Conservation (phyloP, 2,797 vertebrate genomes). For the Synaphobranchus kaupii region DNA sequence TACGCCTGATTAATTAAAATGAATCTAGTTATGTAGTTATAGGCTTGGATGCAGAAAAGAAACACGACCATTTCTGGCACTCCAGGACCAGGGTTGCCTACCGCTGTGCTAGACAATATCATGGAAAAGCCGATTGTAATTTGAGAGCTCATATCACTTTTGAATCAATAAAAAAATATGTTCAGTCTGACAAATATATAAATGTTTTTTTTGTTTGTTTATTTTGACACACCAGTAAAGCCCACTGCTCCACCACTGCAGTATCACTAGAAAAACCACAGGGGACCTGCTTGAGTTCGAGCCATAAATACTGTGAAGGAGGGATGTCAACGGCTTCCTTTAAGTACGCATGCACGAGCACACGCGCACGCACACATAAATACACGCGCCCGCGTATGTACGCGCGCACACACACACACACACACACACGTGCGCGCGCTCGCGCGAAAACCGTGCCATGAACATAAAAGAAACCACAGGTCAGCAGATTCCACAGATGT, state of each 20-base stretch:
- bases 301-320: conserved; percentile 73
- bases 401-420: conserved; percentile 35
- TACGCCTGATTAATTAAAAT: too few species aligned
- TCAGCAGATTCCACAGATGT: conserved; percentile 76
- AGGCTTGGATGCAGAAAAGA: too few species aligned
- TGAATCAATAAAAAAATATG: background rate
- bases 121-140: background rate
- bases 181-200: conserved; percentile 15
- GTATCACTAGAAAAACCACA: conserved; percentile 56
- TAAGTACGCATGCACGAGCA: conserved; percentile 46
- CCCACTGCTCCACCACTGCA: background rate
- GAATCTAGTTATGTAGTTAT: too few species aligned
- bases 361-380: conserved; percentile 37
- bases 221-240: conserved; percentile 1
- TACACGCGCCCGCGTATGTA: background rate
- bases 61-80: too few species aligned
- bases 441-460: conserved; percentile 22
- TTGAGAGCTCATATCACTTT: conserved; percentile 4
- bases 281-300: conserved; percentile 58
- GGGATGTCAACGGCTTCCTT: conserved; percentile 72
- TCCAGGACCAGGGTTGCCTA: too few species aligned
- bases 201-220: background rate
- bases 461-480: conserved; percentile 56
- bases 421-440: background rate
- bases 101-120: background rate